Base-by-base conservation (phyloP, 2,888 invertebrate genomes). In the Mycalesis mineus region DNA sequence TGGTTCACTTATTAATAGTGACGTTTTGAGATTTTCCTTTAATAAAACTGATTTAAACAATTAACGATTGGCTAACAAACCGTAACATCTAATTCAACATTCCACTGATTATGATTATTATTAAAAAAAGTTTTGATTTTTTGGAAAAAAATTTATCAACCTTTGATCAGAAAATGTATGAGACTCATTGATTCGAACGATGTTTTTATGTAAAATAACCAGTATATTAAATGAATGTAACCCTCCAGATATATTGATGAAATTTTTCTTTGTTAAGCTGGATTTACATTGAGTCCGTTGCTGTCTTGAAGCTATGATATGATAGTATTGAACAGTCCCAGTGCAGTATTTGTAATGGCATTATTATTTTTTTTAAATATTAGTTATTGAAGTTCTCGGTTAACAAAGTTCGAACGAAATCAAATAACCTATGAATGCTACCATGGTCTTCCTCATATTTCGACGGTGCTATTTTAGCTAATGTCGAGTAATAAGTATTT, bases 21-120 rank as follows among this genome's bases (percentile, higher is more conserved):
- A 8, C 29, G 28, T 15, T n/a, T 51, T 55, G 31, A 45, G 53
- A 15, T 52, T 40, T 45, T 14, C 31, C 13, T 36, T 36, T 14
- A 49, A 14, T 57, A 8, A 11, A 57, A 57, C 37, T 44, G 29
- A 52, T 37, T 54, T 55, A 56, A 37, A 13, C 15, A 36, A 42
- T 44, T 57, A 56, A 57, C 39, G 37, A 58, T 65, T 61, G 63
- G 58, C 57, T 63, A 58, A 55, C 48, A 49, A 61, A 58, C 54
- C 41, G 31, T 57, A 61, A 70, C 66, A 66, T 36, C 11, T 36
- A 11, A 70, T 65, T 71, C 70, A 70, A 87, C 87, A 87, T 87
- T 87, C 87, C 87, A 85, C 75, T 69, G 42, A 52, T 74, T 78
- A 80, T 79, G n/a, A n/a, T n/a, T n/a, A n/a, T n/a, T n/a, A n/a